Percentiles rank a stretch among this genome's conserved stretches.
Conservation (phyloP, 2,888 invertebrate species). For the Dendrolimus houi region DNA sequence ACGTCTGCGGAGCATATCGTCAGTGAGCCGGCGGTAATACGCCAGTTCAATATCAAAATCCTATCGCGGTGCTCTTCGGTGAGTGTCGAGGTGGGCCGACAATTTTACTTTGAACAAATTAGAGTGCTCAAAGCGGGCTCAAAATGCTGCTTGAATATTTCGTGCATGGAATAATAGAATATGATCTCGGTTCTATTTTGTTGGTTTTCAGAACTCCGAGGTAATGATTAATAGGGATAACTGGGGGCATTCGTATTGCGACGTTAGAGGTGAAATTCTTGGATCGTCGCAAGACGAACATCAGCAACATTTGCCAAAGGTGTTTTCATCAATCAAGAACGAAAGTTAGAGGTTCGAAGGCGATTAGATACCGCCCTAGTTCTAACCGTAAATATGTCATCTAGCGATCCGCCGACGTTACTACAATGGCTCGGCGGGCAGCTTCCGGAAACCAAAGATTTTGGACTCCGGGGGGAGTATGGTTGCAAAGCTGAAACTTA, state of each 20-base stretch:
- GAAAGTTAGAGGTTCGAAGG: slow-evolving; percentile 82
- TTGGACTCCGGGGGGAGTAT: slow-evolving; percentile 28
- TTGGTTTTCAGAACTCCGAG: slow-evolving; percentile 76
- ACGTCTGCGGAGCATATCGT: slow-evolving; percentile 37
- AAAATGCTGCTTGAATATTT: slow-evolving; percentile 56
- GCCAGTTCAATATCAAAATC: slow-evolving; percentile 31
- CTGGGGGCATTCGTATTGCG: slow-evolving; percentile 79
- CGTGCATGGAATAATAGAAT: slow-evolving; percentile 81
- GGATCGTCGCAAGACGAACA: slow-evolving; percentile 77
- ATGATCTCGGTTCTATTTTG: slow-evolving; percentile 79
- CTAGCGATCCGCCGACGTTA: slow-evolving; percentile 77
- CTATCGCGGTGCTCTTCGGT: slow-evolving; percentile 31
- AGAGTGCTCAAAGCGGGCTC: slow-evolving; percentile 79
- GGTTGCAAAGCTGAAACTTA: slow-evolving; percentile 7
- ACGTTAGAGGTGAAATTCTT: slow-evolving; percentile 81
- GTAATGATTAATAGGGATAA: slow-evolving; percentile 79
- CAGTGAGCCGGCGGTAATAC: slow-evolving; percentile 34
- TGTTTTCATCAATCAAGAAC: slow-evolving; percentile 82
- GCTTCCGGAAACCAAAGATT: slow-evolving; percentile 78
- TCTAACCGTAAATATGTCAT: slow-evolving; percentile 81
- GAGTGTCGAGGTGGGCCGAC: slow-evolving; percentile 44
- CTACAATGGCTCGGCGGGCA: slow-evolving; percentile 75
- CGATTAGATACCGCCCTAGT: slow-evolving; percentile 81
- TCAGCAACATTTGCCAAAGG: slow-evolving; percentile 82
- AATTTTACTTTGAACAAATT: slow-evolving; percentile 81